These are phyloP conservation scores for Epiperipatus broadwayi DNA, from an alignment of 2,888 invertebrate genomes.

Conservation along the genomic window DNA sequence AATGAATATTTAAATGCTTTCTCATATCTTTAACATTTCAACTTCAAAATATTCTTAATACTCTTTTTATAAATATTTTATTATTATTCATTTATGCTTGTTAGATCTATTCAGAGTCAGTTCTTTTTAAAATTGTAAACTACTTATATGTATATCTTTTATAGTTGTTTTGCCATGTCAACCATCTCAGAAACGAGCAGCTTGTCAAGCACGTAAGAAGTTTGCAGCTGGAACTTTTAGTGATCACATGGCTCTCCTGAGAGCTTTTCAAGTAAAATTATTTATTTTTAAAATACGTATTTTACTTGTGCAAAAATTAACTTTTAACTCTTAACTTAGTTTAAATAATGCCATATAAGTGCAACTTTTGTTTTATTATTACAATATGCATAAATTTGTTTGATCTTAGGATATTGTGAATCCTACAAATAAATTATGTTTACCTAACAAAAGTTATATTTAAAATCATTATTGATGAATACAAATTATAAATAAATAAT, in stretches of 20 bases:
- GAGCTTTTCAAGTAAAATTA: conserved; percentile 55
- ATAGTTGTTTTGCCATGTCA: conserved; percentile 43
- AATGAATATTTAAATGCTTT: too few relatives aligned
- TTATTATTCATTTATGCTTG: too few relatives aligned
- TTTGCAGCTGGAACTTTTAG: conserved; percentile 58
- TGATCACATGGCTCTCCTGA: conserved; percentile 68
- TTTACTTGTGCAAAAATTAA: conserved; percentile 7
- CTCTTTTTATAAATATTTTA: conserved; percentile 25
- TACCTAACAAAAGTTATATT: background rate
- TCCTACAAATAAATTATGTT: background rate
- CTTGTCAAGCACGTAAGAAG: conserved; percentile 42
- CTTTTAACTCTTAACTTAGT: background rate
- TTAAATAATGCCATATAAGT: background rate
- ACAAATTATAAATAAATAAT: too few relatives aligned
- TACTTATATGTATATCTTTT: conserved; percentile 18
- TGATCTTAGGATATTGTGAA: background rate
- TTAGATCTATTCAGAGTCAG: too few relatives aligned
- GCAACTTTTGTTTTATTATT: conserved; percentile 4
- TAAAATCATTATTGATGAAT: too few relatives aligned
- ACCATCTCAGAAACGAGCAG: conserved; percentile 42
- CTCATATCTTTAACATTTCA: too few relatives aligned
- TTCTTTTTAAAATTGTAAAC: too few relatives aligned
- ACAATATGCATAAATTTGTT: conserved; percentile 8
- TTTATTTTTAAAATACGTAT: too few relatives aligned
- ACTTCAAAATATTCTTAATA: too few relatives aligned